phyloP scores from a whole-genome alignment of 1,140 invertebrate genomes.

The Achatina immaculata region DNA sequence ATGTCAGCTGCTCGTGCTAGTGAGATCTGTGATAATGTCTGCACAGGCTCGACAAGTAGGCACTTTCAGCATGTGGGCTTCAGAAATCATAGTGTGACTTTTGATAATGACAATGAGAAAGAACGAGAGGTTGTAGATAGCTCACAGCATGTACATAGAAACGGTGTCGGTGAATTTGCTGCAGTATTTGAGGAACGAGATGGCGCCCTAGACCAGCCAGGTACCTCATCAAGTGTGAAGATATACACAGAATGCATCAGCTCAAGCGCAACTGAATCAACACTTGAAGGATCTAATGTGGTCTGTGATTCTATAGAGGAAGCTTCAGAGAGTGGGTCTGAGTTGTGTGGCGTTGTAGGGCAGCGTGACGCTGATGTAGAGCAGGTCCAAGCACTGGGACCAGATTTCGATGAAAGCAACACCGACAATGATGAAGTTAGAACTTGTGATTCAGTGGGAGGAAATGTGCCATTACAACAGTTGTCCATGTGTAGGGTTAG shows the following conservation, averaged over 20 bases:
- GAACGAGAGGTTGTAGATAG: constrained; percentile 24
- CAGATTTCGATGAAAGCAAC: background rate
- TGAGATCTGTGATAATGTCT: constrained; percentile 36
- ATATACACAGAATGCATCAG: constrained; percentile 19
- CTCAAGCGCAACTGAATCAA: constrained; percentile 27
- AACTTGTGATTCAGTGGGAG: constrained; percentile 27
- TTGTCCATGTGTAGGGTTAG: background rate
- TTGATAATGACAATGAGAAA: background rate
- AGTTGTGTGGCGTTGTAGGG: background rate
- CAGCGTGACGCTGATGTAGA: constrained; percentile 13
- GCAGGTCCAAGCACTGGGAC: background rate
- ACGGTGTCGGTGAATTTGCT: background rate
- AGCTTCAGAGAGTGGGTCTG: background rate
- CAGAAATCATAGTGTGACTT: too few species aligned
- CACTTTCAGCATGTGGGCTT: background rate
- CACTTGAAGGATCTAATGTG: background rate
- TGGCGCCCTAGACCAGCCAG: background rate
- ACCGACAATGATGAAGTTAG: constrained; percentile 4
- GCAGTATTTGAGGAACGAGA: constrained; percentile 14
- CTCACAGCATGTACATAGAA: constrained; percentile 34
- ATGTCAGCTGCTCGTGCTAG: background rate
- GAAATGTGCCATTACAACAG: background rate
- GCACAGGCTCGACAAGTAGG: background rate
- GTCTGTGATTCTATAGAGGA: constrained; percentile 26
- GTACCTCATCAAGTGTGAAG: background rate